Base-by-base conservation (phyloP, 2,113 vertebrate species). In the Pseudolaguvia tuberculata region DNA sequence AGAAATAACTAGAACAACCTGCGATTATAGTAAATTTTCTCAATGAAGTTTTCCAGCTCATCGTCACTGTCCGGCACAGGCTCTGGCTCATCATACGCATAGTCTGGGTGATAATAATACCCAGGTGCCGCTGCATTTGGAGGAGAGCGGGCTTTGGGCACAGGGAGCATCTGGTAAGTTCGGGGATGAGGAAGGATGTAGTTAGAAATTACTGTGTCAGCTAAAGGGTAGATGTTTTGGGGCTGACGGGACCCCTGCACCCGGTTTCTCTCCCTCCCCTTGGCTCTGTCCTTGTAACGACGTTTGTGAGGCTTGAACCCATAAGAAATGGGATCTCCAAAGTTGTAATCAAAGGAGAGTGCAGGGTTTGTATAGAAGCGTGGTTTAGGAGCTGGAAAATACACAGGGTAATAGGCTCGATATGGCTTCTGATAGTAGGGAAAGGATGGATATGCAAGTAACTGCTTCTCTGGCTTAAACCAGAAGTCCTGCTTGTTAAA, bases 41-140 rank as follows among this genome's bases (percentile, higher is more conserved):
- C 93, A 25, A 96, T 94, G 90, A 94, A 96, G 88, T 94, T 95
- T 80, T 94, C 94, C 87, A 95, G 88, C 79, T 95, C 94, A 73
- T 94, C 92, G 35, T 94, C 92, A 72, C 85, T 91, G 82, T 91
- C 90, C 82, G 87, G 80, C 81, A 89, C 88, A 69, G 87, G 89
- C 79, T 88, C 87, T 76, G 90, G 84, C 70, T 89, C 88, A 17
- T 90, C 90, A 52, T 90, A 89, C 72, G 91, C 91, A 73, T 91
- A 90, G 79, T 91, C 89, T n/a, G 88, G 90, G 39, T 84, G 89
- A 56, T 88, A 89, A 83, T 88, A 86, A 87, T 83, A 92, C 5
- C 85, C 86, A 79, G 90, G 88, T 23, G 83, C 86, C 61, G 88
- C 87, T 84, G 86, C 67, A 86, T 85, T 72, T 81, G 89, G 83